Base-by-base conservation (phyloP, 2,113 vertebrate species). In the Lasiurus cinereus region DNA sequence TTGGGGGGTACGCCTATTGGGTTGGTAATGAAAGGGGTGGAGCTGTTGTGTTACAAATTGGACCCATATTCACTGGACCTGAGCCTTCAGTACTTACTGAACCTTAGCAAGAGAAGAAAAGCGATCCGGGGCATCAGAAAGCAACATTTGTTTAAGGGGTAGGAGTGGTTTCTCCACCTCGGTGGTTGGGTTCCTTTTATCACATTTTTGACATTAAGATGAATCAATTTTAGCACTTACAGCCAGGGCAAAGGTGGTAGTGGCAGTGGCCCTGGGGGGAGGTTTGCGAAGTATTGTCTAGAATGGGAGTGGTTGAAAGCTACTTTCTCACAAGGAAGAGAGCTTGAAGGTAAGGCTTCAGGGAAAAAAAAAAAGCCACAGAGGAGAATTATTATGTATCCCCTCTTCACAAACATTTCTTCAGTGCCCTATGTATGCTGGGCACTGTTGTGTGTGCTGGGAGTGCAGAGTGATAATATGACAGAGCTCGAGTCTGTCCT, bases 61-160 rank as follows among this genome's bases (percentile, higher is more conserved):
- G 98, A 99, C 98, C 98, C 98, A 97, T 97, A 98, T 98, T 90
- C 95, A 95, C 96, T 96, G 98, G 97, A 98, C 96, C 96, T 89
- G 97, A 97, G 97, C 97, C 97, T 98, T 97, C 97, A 96, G 98
- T 98, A 98, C 98, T 98, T 98, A 98, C 97, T 98, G 96, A 99
- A 98, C 97, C 97, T 98, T 98, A 98, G 98, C 98, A 78, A 94
- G 78, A 96, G 90, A 96, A 97, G 96, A 98, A 97, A 98, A 98
- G 98, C 97, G 98, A 97, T 97, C 96, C 97, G 97, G 67, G 87
- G 95, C 98, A 98, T 98, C 97, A 97, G 96, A 98, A 98, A 98
- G 98, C 97, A 98, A 97, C 97, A 92, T 56, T 92, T 46, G 78
- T 96, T 87, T 67, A 94, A 95, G 87, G 87, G 90, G 97, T 98